Percentiles rank a stretch among this genome's conserved stretches.
Conservation (phyloP, 1,140 invertebrate genomes). For the Bombus picipes region DNA sequence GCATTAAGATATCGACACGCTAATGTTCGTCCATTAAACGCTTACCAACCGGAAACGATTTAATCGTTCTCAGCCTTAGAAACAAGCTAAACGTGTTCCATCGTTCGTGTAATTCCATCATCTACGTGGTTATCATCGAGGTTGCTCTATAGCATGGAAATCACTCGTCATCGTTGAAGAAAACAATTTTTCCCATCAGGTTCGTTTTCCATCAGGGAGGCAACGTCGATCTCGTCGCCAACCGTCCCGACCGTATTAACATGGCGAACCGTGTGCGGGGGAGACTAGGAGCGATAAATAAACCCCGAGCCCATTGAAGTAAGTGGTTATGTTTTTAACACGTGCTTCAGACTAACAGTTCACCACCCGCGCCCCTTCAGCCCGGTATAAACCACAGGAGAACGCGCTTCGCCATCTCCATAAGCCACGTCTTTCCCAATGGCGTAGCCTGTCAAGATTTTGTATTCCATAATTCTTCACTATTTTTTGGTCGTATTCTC, state of each 20-base stretch:
- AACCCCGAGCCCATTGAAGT: constrained; percentile 74
- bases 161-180: constrained; percentile 52
- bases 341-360: constrained; percentile 74
- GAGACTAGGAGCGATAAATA: constrained; percentile 73
- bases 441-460: constrained; percentile 39
- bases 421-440: constrained; percentile 53
- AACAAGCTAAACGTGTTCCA: not conserved
- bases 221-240: not conserved
- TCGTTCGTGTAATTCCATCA: constrained; percentile 50
- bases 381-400: constrained; percentile 51
- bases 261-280: constrained; percentile 48
- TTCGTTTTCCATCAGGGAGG: not conserved
- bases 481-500: not conserved
- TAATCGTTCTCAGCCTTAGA: not conserved
- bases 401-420: constrained; percentile 56
- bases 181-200: constrained; percentile 23
- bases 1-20: constrained; percentile 44
- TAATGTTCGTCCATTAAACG: constrained; percentile 39
- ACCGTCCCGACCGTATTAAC: constrained; percentile 2
- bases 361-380: constrained; percentile 36
- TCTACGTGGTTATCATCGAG: not conserved
- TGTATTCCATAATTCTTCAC: not conserved
- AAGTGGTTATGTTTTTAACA: constrained; percentile 80
- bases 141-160: constrained; percentile 37
- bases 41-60: not conserved